Conservation (phyloP, 2,113 vertebrate genomes). For the Myotis lucifugus region DNA sequence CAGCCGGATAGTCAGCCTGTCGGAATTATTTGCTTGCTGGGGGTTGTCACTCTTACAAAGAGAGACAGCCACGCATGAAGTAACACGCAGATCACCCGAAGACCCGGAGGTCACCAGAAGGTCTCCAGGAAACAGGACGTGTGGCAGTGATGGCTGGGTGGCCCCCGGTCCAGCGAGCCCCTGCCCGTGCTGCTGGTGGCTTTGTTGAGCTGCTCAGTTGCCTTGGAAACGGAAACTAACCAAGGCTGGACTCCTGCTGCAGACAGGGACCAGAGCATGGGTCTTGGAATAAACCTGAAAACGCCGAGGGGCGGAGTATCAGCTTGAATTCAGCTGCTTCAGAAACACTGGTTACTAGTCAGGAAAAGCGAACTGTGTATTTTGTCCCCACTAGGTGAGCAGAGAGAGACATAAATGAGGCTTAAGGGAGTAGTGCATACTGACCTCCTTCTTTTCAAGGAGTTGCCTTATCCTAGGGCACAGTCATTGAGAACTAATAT, state of each 20-base stretch:
- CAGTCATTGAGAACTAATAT: neutral
- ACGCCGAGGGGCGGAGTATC: neutral
- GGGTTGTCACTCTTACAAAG: conserved; percentile 74
- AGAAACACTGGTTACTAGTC: conserved; percentile 15
- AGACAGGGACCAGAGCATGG: conserved; percentile 14
- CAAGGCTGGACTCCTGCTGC: conserved; percentile 67
- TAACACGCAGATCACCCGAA: conserved; percentile 58
- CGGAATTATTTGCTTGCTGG: conserved; percentile 68
- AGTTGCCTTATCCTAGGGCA: neutral
- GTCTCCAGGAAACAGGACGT: conserved; percentile 52
- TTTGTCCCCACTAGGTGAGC: conserved; percentile 2
- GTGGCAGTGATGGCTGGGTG: conserved; percentile 39
- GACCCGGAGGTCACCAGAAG: conserved; percentile 61
- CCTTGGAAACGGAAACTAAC: conserved; percentile 85
- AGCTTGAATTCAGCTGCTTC: neutral
- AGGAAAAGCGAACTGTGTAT: conserved; percentile 20
- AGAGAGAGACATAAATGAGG: neutral
- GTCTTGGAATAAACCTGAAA: neutral
- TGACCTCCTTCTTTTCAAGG: neutral
- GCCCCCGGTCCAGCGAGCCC: conserved; percentile 60
- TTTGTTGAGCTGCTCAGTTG: conserved; percentile 82
- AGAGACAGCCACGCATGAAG: conserved; percentile 65
- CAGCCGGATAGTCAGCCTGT: conserved; percentile 77
- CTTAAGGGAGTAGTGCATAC: fast-evolving
- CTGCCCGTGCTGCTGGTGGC: conserved; percentile 29